Percentiles rank a stretch among this genome's conserved stretches.
Conservation (phyloP, 2,888 invertebrate species). For the Geophilus truncorum region DNA sequence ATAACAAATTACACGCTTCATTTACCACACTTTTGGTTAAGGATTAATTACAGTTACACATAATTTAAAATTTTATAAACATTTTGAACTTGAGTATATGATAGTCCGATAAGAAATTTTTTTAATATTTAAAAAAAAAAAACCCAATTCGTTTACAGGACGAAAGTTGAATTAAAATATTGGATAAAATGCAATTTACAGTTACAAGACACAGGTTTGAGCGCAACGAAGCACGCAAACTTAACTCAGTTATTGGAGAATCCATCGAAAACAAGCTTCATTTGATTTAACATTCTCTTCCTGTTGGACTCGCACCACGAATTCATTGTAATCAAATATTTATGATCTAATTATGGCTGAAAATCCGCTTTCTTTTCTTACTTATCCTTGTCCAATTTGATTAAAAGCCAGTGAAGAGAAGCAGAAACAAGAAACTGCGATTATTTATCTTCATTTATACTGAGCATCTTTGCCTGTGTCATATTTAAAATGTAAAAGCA, state of each 20-base stretch:
- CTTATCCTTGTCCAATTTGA: background rate
- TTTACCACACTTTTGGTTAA: too few relatives aligned
- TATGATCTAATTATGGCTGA: background rate
- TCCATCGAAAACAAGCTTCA: background rate
- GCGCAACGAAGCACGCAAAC: background rate
- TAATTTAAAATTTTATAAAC: too few relatives aligned
- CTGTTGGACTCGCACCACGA: background rate
- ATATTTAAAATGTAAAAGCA: background rate
- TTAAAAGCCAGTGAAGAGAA: background rate
- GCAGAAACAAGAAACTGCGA: background rate
- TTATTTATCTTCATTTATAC: slow-evolving; percentile 1
- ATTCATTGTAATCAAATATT: slow-evolving; percentile 10
- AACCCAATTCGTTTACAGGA: too few relatives aligned
- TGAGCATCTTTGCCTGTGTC: background rate
- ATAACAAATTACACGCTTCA: too few relatives aligned
- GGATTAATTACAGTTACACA: too few relatives aligned
- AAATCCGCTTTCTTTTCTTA: background rate
- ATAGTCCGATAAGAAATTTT: too few relatives aligned
- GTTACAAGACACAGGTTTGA: background rate
- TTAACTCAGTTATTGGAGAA: background rate
- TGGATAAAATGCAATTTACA: too few relatives aligned
- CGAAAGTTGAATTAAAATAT: too few relatives aligned
- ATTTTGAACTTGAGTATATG: too few relatives aligned
- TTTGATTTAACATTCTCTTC: background rate
- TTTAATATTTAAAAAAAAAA: too few relatives aligned